Evolutionary conservation across 92 coral and sea anemone species (phyloP), one percentile per base, ranked within the genome.

Genomic region (Virgularia gustaviana): DNA sequence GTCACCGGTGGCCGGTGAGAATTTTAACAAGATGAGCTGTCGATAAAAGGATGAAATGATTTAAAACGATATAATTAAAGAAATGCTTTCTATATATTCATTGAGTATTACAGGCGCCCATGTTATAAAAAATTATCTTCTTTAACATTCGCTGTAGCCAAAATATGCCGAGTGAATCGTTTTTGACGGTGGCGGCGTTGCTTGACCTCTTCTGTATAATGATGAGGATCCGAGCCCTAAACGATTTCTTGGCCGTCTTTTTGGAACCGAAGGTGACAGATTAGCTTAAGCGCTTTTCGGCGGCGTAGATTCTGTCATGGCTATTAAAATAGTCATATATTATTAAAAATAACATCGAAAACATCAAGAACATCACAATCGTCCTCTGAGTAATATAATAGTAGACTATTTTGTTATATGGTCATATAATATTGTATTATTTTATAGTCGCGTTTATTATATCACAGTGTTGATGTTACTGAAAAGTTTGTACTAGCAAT

Each of bases 231-330:
- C 20, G 55, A 47, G 22, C n/a, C 20, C 58, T 52, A 12, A 52
- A 52, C 15, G 58, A 52, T 22, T 22, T 47, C 34, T 11, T 37
- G 45, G 16, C 74, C 29, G 74, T 32, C 74, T 67, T 67, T 49
- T 7, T 28, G 61, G 75, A 35, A 68, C 75, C 61, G n/a, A n/a
- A n/a, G n/a, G n/a, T n/a, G n/a, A n/a, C n/a, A 19, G 57, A 66
- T 66, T 43, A 29, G 6, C 73, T 30, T 13, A 32, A 41, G 30
- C 75, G 44, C 22, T 68, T 49, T 43, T 24, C 20, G 7, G 35
- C 15, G 29, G 30, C 31, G 6, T 15, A 22, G 3, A 52, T 22
- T 2, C 18, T 3, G n/a, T n/a, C n/a, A n/a, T n/a, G n/a, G n/a
- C n/a, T n/a, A n/a, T n/a, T n/a, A n/a, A n/a, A n/a, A n/a, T n/a